phyloP scores from a whole-genome alignment of 2,888 invertebrate species.

The Pseudanteris insignis region DNA sequence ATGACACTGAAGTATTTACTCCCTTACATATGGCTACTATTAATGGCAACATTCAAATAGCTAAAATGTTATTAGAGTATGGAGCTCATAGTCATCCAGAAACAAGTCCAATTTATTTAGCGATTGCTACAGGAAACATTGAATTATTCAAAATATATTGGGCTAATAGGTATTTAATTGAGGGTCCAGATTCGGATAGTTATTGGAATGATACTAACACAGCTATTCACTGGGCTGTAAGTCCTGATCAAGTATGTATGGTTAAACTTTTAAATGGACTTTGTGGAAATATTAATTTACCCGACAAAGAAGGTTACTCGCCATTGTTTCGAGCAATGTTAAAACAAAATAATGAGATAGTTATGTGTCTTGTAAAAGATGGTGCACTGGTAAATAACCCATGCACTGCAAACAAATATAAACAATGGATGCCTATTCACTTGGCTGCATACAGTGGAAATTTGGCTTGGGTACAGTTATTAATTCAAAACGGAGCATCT shows the following conservation, averaged over 20 bases:
- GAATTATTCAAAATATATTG: slow-evolving; percentile 19
- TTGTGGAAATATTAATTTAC: slow-evolving; percentile 1
- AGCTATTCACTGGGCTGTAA: slow-evolving; percentile 23
- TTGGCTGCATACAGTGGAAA: slow-evolving; percentile 22
- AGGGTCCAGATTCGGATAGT: slow-evolving; percentile 1
- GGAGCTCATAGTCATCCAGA: slow-evolving; percentile 8
- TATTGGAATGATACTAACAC: slow-evolving; percentile 13
- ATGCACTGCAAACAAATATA: slow-evolving; percentile 1
- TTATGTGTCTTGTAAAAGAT: slow-evolving; percentile 5
- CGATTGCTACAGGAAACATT: slow-evolving; percentile 18
- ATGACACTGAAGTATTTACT: too few relatives aligned
- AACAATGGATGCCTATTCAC: slow-evolving; percentile 27
- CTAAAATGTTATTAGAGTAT: slow-evolving; percentile 2
- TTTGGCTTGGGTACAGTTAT: slow-evolving; percentile 12
- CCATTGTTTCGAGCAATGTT: slow-evolving; percentile 27
- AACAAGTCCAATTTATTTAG: slow-evolving; percentile 18
- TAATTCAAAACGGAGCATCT: slow-evolving; percentile 25
- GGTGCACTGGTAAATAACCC: slow-evolving; percentile 16
- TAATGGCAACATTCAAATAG: slow-evolving; percentile 10
- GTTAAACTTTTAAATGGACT: slow-evolving; percentile 3
- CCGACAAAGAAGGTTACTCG: slow-evolving; percentile 14
- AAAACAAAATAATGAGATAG: slow-evolving; percentile 1
- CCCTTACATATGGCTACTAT: slow-evolving; percentile 19
- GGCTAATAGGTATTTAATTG: slow-evolving; percentile 1
- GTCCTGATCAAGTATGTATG: slow-evolving; percentile 14